phyloP scores from a whole-genome alignment of 2,888 invertebrate species.

The Amitus sp. region DNA sequence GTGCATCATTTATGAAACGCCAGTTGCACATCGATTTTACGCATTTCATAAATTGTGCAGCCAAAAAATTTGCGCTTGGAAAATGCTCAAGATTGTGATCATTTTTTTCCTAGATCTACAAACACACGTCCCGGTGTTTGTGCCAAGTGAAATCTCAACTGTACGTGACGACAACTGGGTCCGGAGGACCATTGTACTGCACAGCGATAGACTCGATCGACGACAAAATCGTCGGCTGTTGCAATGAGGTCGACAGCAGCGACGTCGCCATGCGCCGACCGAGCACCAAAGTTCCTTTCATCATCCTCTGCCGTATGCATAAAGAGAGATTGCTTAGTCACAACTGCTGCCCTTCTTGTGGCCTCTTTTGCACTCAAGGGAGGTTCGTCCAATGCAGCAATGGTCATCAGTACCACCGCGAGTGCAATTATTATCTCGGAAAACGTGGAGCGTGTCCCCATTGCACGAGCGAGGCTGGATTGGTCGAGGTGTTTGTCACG shows the following conservation, averaged over 20 bases:
- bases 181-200: slow-evolving; percentile 73
- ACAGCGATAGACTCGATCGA: slow-evolving; percentile 82
- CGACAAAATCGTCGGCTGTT: slow-evolving; percentile 82
- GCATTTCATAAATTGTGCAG: too few relatives aligned
- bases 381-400: slow-evolving; percentile 82
- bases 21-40: too few relatives aligned
- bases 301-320: slow-evolving; percentile 83
- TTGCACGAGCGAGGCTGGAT: slow-evolving; percentile 73
- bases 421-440: slow-evolving; percentile 75
- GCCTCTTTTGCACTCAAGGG: slow-evolving; percentile 91
- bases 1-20: too few relatives aligned
- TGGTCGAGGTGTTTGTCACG: slow-evolving; percentile 71
- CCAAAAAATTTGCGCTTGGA: too few relatives aligned
- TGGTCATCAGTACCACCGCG: slow-evolving; percentile 85
- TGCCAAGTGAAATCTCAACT: slow-evolving; percentile 69
- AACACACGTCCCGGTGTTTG: slow-evolving; percentile 65
- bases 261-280: slow-evolving; percentile 74
- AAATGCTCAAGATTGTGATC: too few relatives aligned
- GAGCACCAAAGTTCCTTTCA: slow-evolving; percentile 80
- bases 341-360: slow-evolving; percentile 91
- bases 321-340: slow-evolving; percentile 79
- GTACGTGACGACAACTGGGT: slow-evolving; percentile 67
- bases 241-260: slow-evolving; percentile 72
- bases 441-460: slow-evolving; percentile 75
- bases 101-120: slow-evolving; percentile 51